A percentile compares a stretch with the other conserved stretches of the same genome.
These are phyloP conservation scores for Cromileptes altivelis DNA, from an alignment of 2,113 vertebrate genomes.

Conservation along the genomic window DNA sequence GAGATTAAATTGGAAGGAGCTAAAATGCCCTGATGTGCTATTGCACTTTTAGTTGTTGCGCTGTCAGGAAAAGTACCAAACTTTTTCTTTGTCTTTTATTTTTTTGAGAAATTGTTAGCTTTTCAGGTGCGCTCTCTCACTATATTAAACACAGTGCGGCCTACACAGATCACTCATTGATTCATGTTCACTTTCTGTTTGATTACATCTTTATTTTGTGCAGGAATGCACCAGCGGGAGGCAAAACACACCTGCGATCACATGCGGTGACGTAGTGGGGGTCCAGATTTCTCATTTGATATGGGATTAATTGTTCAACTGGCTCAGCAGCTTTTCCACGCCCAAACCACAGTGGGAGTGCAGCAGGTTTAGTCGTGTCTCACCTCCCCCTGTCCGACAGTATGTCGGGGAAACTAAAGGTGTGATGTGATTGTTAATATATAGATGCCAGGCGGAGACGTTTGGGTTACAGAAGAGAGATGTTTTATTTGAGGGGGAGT, in stretches of 20 bases:
- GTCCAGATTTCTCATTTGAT: constrained; percentile 70
- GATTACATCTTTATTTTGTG: constrained; percentile 43
- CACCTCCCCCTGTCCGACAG: constrained; percentile 21
- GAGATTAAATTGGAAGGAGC: not conserved
- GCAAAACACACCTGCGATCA: constrained; percentile 51
- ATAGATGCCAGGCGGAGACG: constrained; percentile 6
- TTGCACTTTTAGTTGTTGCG: constrained; percentile 3
- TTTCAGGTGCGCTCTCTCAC: constrained; percentile 10
- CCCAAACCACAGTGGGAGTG: constrained; percentile 36
- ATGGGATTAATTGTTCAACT: constrained; percentile 77
- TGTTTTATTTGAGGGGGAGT: constrained; percentile 47
- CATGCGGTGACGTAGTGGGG: constrained; percentile 46
- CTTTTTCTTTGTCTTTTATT: not conserved
- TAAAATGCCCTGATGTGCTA: constrained; percentile 2
- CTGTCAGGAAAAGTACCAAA: not conserved
- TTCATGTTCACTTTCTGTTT: constrained; percentile 31
- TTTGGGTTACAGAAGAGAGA: constrained; percentile 23
- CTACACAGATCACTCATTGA: constrained; percentile 35
- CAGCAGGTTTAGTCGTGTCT: constrained; percentile 47
- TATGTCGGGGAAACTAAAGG: constrained; percentile 24
- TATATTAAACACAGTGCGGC: not conserved
- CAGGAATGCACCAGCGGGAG: constrained; percentile 50
- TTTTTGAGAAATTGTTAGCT: not conserved
- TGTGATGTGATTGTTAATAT: constrained; percentile 34
- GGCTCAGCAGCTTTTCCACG: constrained; percentile 67